Base-by-base conservation (phyloP, 1,140 invertebrate species). In the Magallana angulata region DNA sequence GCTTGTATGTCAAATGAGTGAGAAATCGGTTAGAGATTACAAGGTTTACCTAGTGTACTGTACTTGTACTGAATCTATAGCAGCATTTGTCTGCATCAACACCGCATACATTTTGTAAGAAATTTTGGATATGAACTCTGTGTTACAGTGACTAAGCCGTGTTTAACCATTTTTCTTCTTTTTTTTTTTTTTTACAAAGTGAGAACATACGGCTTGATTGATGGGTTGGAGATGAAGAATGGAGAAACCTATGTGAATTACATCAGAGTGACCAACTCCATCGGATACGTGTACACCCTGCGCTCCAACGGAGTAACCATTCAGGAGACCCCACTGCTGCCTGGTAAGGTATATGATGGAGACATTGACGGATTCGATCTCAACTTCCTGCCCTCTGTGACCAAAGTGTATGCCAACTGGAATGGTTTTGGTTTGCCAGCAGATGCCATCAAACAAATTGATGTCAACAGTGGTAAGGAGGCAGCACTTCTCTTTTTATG, bases 261-360 rank as follows among this genome's bases (percentile, higher is more conserved):
- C 64, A 14, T 93, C 2, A 82, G 90, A 11, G 91, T 92, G 0
- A 93, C 90, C 91, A 88, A 83, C n/a, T 64, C 87, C 18, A 36
- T 88, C 12, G 87, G 87, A 12, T 88, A 88, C 58, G 57, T 56
- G 3, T 88, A 88, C 36, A 64, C 80, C n/a, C 86, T 93, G 18
- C 60, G 90, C 7, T 91, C 92, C 1, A 86, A 92, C 84, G 92
- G 92, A 6, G 90, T 92, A n/a, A 92, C 91, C 0, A 89, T 93
- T 16, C 64, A 89, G 60, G 86, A 90, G 9, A 86, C 91, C 56
- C 89, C 92, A 57, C 87, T 93, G 14, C 59, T 91, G 8, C 92
- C 92, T 68, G 92, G 92, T n/a, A 83, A 89, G 24, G 92, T 93
- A 0, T 90, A 86, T 60, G 92, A 92, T 82, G 92, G 92, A 4